Evolutionary conservation across 2,888 invertebrate species (phyloP), one percentile per base, ranked within the genome.

Genomic region (Myopa testacea): DNA sequence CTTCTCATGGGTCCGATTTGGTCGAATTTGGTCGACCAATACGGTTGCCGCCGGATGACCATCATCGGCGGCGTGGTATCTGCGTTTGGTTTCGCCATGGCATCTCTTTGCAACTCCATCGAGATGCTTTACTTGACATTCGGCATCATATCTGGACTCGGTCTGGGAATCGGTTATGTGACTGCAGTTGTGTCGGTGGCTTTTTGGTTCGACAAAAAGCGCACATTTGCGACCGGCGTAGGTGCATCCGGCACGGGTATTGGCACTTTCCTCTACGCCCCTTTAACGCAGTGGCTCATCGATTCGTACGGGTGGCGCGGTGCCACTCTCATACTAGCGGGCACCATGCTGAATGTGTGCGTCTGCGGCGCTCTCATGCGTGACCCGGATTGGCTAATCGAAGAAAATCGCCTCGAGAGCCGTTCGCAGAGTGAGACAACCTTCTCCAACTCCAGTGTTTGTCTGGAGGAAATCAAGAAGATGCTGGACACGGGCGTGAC

Each of bases 141-240:
- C 87, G 96, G 96, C 52, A 92, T 96, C 1, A 92, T 96, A 50
- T 94, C 96, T 72, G 96, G 96, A 1, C 88, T 96, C 78, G 97
- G 96, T 1, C 90, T 97, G 81, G 95, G 96, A 7, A 88, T 88
- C 76, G 95, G 95, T 74, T 97, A 96, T 86, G 96, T 96, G 14
- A 95, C 96, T 3, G 96, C 96, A 7, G 96, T 97, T 6, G 96
- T 97, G 6, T 95, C 95, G 76, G 95, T 97, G 78, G 96, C 97
- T 8, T 96, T 95, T 87, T 97, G 97, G 94, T 97, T 97, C 88
- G 96, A 97, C 84, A 95, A 95, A 88, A 94, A 94, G 85, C 92
- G 96, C 58, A 95, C 95, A 68, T 91, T 97, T 81, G 97, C 97
- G 5, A 95, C 96, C 5, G 95, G 96, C 3, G 90, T 97, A 76